These are phyloP conservation scores for Archegozetes longisetosus DNA, from an alignment of 1,140 invertebrate species.

Conservation along the genomic window DNA sequence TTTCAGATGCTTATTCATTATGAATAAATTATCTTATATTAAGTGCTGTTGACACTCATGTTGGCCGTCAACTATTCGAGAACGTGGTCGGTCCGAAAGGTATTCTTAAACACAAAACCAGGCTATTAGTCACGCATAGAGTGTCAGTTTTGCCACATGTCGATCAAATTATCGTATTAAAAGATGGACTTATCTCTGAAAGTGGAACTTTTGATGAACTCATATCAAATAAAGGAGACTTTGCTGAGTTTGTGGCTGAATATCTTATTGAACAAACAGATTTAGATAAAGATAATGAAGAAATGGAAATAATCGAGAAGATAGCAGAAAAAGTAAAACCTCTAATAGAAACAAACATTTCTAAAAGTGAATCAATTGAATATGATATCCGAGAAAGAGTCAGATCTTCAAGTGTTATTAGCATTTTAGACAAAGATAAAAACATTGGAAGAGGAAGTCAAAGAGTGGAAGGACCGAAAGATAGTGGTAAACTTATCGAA, in stretches of 20 bases:
- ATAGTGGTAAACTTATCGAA: slow-evolving; percentile 40
- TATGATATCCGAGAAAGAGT: too few species aligned
- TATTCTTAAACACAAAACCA: slow-evolving; percentile 48
- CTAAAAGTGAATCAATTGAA: not conserved
- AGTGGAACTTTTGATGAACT: slow-evolving; percentile 32
- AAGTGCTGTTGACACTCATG: slow-evolving; percentile 77
- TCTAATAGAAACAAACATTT: not conserved
- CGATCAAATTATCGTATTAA: slow-evolving; percentile 69
- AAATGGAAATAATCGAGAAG: not conserved
- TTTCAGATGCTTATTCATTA: not conserved
- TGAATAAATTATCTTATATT: not conserved
- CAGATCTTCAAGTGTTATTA: too few species aligned
- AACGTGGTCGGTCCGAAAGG: slow-evolving; percentile 65
- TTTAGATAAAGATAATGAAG: not conserved
- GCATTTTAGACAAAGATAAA: too few species aligned
- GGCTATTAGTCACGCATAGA: slow-evolving; percentile 23
- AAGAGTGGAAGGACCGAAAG: too few species aligned
- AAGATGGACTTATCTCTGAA: slow-evolving; percentile 42
- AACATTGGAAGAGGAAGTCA: too few species aligned
- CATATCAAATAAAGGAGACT: slow-evolving; percentile 26
- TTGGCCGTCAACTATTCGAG: slow-evolving; percentile 89
- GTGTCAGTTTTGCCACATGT: slow-evolving; percentile 55
- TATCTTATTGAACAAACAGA: slow-evolving; percentile 40
- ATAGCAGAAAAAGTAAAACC: not conserved
- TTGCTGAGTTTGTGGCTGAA: slow-evolving; percentile 32